Percentiles rank a stretch among this genome's conserved stretches.
phyloP scores from a whole-genome alignment of 92 coral and sea anemone species.

The Desmophyllum pertusum region DNA sequence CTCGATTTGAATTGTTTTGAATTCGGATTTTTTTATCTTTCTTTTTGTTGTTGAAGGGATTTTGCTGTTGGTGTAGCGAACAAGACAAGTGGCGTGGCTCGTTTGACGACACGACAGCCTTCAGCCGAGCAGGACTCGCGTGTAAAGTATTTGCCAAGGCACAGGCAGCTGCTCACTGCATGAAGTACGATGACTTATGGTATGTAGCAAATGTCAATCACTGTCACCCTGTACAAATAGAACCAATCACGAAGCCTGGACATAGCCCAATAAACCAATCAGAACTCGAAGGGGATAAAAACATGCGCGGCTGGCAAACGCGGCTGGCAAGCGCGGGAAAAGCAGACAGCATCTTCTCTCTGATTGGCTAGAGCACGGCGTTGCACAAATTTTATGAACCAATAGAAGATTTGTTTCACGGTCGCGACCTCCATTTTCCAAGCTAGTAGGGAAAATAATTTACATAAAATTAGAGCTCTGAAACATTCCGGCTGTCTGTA shows the following conservation, averaged over 20 bases:
- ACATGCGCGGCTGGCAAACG: neutral
- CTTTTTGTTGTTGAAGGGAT: conserved; percentile 62
- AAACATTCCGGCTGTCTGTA: too few species aligned
- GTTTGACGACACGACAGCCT: conserved; percentile 60
- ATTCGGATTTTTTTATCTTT: neutral
- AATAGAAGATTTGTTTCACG: neutral
- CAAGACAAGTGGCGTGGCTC: conserved; percentile 84
- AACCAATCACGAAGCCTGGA: neutral
- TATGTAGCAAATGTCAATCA: conserved; percentile 32
- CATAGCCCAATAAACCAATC: neutral
- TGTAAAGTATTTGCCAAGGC: conserved; percentile 65
- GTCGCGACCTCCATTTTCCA: too few species aligned
- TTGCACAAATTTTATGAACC: neutral
- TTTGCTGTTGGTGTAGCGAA: conserved; percentile 88
- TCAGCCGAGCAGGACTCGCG: conserved; percentile 76
- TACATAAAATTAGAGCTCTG: too few species aligned
- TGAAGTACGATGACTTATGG: conserved; percentile 93
- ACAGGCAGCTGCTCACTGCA: conserved; percentile 91
- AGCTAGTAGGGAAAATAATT: too few species aligned
- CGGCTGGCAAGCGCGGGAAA: neutral
- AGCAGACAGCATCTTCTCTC: neutral
- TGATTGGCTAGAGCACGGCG: neutral
- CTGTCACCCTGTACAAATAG: too few species aligned
- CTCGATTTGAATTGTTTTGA: neutral
- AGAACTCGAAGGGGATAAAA: neutral